phyloP scores from a whole-genome alignment of 2,797 vertebrate species.

The Forpus xanthops region DNA sequence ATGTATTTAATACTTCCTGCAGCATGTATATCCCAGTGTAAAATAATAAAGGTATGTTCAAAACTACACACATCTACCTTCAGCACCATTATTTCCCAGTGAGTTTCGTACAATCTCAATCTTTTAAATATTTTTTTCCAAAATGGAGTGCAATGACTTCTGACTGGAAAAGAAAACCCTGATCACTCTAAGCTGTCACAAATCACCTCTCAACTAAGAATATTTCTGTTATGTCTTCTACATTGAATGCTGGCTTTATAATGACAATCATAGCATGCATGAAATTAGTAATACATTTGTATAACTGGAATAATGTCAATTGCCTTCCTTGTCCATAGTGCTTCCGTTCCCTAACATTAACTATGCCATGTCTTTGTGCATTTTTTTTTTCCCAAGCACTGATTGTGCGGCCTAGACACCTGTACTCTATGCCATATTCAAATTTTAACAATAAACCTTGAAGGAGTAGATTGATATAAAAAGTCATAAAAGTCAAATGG shows the following conservation, averaged over 20 bases:
- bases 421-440: neutral
- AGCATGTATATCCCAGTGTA: fast-evolving
- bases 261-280: neutral
- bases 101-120: neutral
- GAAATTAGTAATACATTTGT: neutral
- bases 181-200: neutral
- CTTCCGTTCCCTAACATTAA: neutral
- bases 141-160: neutral
- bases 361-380: neutral
- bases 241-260: neutral
- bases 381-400: neutral
- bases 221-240: neutral
- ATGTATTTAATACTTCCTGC: neutral
- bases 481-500: conserved; percentile 33
- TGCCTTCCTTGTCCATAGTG: neutral
- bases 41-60: neutral
- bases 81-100: neutral
- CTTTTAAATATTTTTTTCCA: neutral
- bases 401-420: neutral
- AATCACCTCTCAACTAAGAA: neutral
- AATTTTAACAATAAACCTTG: neutral
- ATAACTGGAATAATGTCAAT: neutral
- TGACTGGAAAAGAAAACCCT: neutral
- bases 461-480: neutral
- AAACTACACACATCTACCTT: neutral